phyloP scores from a whole-genome alignment of 2,797 vertebrate species.

The Catamblyrhynchus diadema region DNA sequence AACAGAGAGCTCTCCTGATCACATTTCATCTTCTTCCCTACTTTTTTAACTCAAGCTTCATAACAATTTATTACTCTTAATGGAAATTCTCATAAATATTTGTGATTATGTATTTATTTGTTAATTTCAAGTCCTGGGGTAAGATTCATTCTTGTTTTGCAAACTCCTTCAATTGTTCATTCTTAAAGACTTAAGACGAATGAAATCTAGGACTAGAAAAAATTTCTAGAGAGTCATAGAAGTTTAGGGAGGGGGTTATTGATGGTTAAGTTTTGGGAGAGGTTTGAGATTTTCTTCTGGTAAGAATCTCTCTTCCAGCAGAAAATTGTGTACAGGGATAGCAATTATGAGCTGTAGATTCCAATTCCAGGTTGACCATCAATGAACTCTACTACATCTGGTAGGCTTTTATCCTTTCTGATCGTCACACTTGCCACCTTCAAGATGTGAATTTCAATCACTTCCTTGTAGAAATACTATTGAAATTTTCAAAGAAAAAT shows the following conservation, averaged over 20 bases:
- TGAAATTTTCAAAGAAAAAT: background rate
- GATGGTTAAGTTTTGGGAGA: fast-evolving
- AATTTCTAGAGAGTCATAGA: background rate
- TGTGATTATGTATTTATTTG: background rate
- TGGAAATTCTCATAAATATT: background rate
- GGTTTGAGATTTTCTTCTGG: background rate
- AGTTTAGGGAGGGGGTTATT: fast-evolving
- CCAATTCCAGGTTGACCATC: background rate
- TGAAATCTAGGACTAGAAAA: background rate
- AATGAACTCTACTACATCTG: background rate
- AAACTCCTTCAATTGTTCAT: background rate
- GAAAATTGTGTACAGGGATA: background rate
- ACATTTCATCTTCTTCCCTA: background rate
- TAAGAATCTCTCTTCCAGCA: background rate
- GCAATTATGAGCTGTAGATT: background rate
- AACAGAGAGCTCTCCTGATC: background rate
- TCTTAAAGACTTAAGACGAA: background rate
- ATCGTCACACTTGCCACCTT: background rate
- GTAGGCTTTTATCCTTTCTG: background rate
- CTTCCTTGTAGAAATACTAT: background rate
- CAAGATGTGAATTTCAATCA: background rate
- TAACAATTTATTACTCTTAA: background rate
- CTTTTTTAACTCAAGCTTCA: background rate
- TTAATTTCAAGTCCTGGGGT: background rate
- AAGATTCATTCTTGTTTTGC: background rate